These are phyloP conservation scores for Mus pahari DNA, from an alignment of 2,113 vertebrate genomes.

Conservation along the genomic window DNA sequence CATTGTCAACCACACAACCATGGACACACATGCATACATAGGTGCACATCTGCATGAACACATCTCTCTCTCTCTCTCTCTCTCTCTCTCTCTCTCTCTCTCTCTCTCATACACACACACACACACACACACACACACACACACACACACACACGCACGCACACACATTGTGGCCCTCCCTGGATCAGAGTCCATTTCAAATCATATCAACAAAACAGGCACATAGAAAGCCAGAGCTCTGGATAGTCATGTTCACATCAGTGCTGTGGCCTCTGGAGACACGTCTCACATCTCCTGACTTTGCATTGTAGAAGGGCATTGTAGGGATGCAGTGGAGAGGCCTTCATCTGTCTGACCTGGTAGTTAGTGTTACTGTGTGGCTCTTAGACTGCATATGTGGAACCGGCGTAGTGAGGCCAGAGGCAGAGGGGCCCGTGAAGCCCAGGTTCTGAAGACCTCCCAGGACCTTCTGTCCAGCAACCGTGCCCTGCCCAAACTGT, in stretches of 20 bases:
- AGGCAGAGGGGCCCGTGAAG: rapidly evolving
- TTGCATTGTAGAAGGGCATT: background rate
- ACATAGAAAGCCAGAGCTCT: background rate
- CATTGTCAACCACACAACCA: background rate
- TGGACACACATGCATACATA: background rate
- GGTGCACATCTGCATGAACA: too few species aligned
- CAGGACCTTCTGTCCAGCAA: background rate
- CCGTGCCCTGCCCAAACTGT: background rate
- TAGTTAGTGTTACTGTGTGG: background rate
- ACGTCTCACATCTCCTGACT: background rate
- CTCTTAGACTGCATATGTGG: background rate
- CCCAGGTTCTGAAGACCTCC: background rate
- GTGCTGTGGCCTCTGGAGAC: background rate
- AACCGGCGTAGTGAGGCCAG: background rate
- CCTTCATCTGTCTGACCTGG: too few species aligned
- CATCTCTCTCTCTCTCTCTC: too few species aligned
- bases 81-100: too few species aligned
- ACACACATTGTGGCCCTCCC: rapidly evolving
- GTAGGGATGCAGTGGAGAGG: rapidly evolving
- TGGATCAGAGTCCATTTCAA: background rate
- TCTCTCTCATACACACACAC: background rate
- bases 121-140: background rate
- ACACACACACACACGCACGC: background rate
- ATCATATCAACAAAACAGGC: rapidly evolving
- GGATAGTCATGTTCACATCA: too few species aligned